phyloP scores from a whole-genome alignment of 2,113 vertebrate genomes.

The Trematomus loennbergii region DNA sequence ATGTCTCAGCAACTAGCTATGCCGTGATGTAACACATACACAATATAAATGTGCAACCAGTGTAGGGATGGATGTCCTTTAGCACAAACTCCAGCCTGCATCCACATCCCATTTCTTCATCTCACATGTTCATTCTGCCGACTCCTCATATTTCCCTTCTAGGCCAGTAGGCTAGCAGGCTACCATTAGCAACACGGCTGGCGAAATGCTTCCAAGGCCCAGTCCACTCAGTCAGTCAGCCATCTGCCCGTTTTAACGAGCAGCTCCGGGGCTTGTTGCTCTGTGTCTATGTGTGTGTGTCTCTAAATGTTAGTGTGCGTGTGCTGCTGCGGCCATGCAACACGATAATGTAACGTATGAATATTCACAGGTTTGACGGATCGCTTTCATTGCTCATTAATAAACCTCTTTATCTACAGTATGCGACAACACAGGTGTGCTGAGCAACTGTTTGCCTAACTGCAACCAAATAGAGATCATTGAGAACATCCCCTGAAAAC shows the following conservation, averaged over 20 bases:
- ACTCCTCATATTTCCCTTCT: constrained; percentile 34
- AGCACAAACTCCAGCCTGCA: background rate
- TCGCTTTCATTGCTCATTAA: constrained; percentile 65
- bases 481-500: constrained; percentile 14
- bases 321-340: constrained; percentile 11
- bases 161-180: constrained; percentile 64
- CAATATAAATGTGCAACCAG: background rate
- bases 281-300: background rate
- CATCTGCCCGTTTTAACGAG: constrained; percentile 80
- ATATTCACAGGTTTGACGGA: constrained; percentile 71
- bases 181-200: constrained; percentile 65
- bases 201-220: constrained; percentile 68
- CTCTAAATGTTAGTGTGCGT: constrained; percentile 22
- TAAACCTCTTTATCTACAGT: constrained; percentile 47
- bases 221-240: constrained; percentile 68
- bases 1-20: constrained; percentile 26
- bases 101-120: constrained; percentile 1
- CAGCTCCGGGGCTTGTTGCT: constrained; percentile 57
- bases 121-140: constrained; percentile 50
- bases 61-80: constrained; percentile 2
- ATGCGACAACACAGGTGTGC: constrained; percentile 55
- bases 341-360: constrained; percentile 46
- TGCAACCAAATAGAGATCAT: constrained; percentile 10
- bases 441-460: constrained; percentile 26
- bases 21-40: background rate